A percentile compares a stretch with the other conserved stretches of the same genome.
These are phyloP conservation scores for Paramacrobiotus metropolitanus DNA, from an alignment of 1,140 invertebrate genomes.

Conservation along the genomic window DNA sequence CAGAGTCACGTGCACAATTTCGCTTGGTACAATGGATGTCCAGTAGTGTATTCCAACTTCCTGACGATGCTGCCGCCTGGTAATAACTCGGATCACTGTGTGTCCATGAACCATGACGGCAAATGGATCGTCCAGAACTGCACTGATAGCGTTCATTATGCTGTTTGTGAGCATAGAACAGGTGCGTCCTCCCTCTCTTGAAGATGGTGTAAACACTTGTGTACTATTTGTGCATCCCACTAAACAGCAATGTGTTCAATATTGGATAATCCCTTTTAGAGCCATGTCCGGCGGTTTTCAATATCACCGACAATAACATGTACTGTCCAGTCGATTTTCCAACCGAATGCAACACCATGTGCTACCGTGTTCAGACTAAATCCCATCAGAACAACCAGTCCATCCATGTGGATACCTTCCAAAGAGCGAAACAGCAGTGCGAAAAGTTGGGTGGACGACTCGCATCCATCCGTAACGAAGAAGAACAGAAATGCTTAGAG, in stretches of 20 bases:
- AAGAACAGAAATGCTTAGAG: background rate
- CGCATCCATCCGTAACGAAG: background rate
- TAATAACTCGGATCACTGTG: too few species aligned
- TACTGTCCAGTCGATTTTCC: background rate
- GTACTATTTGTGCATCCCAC: too few species aligned
- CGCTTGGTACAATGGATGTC: background rate
- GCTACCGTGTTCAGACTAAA: background rate
- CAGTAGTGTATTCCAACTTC: background rate
- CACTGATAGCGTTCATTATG: too few species aligned
- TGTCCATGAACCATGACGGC: too few species aligned
- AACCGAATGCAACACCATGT: background rate
- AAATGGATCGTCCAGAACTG: too few species aligned
- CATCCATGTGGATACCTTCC: background rate
- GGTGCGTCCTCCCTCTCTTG: too few species aligned
- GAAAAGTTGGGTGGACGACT: background rate
- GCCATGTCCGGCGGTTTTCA: background rate
- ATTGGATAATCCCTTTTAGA: too few species aligned
- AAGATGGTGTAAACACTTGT: too few species aligned
- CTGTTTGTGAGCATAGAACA: too few species aligned
- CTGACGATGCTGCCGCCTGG: background rate
- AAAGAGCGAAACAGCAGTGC: background rate
- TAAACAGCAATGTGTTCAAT: too few species aligned
- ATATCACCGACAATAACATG: background rate
- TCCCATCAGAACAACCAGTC: background rate
- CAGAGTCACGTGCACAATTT: background rate